These are phyloP conservation scores for Labeo rohita DNA, from an alignment of 2,113 vertebrate species.

Conservation along the genomic window DNA sequence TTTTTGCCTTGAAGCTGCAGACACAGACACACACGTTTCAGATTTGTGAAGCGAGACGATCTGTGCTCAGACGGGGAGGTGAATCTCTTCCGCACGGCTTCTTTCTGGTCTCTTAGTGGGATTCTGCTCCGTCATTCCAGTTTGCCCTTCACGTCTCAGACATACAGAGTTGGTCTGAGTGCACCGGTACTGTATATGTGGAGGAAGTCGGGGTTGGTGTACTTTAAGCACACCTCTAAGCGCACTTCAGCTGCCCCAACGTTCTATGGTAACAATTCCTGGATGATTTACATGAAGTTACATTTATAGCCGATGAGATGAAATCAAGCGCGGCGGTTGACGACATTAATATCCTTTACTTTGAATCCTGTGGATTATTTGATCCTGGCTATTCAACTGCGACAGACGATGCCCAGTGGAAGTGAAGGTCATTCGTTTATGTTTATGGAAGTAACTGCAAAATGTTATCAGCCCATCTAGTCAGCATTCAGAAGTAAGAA, in stretches of 20 bases:
- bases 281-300: background rate
- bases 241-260: conserved; percentile 8
- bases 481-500: background rate
- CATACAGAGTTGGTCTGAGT: background rate
- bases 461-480: background rate
- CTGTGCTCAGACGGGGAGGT: conserved; percentile 8
- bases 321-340: background rate
- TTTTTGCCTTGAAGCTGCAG: conserved; percentile 11
- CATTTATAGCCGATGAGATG: background rate
- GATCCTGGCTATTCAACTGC: background rate
- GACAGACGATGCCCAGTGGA: background rate
- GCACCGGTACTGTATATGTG: background rate
- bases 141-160: conserved; percentile 1
- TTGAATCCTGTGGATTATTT: background rate
- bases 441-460: background rate
- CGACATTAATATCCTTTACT: background rate
- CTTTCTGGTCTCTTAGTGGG: background rate
- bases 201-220: background rate
- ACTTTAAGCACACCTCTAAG: background rate
- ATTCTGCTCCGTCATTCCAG: background rate
- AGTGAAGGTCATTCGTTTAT: background rate
- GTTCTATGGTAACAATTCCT: background rate
- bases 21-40: conserved; percentile 12
- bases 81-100: background rate
- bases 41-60: background rate